Evolutionary conservation across 2,888 invertebrate genomes (phyloP).

Genomic region (Pardosa pseudoannulata): DNA sequence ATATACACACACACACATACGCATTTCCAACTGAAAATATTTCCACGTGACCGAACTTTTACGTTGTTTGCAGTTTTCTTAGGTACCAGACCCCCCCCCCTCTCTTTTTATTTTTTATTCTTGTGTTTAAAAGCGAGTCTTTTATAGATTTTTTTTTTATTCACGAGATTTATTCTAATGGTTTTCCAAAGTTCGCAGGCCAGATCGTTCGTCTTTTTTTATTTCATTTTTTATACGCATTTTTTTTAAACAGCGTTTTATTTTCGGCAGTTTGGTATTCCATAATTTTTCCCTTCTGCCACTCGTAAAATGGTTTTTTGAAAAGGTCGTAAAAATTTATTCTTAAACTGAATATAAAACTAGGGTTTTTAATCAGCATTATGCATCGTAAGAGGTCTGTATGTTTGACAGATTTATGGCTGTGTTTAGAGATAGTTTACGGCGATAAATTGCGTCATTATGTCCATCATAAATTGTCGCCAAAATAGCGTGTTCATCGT

Average conservation of each 20-base stretch:
- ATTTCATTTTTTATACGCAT: no score
- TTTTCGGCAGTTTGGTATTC: not conserved
- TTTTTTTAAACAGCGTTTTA: not conserved
- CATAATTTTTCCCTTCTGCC: not conserved
- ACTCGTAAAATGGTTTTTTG: not conserved
- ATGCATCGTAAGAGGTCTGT: no score
- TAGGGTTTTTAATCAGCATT: not conserved
- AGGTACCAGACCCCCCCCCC: no score
- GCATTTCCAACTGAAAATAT: slow-evolving; percentile 35
- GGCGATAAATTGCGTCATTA: not conserved
- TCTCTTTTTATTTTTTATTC: not conserved
- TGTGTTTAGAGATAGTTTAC: not conserved
- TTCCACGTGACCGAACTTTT: slow-evolving; percentile 54
- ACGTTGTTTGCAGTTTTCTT: slow-evolving; percentile 33
- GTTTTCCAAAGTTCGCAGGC: slow-evolving; percentile 44
- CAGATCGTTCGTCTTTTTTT: not conserved
- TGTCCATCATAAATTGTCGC: not conserved
- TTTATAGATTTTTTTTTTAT: not conserved
- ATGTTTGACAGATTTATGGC: not conserved
- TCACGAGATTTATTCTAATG: slow-evolving; percentile 66
- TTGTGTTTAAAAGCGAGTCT: not conserved
- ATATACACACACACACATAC: no score
- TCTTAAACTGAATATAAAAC: slow-evolving; percentile 2
- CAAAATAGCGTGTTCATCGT: not conserved
- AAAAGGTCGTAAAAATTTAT: not conserved